phyloP scores from a whole-genome alignment of 2,888 invertebrate genomes.

The Aquatica leii region DNA sequence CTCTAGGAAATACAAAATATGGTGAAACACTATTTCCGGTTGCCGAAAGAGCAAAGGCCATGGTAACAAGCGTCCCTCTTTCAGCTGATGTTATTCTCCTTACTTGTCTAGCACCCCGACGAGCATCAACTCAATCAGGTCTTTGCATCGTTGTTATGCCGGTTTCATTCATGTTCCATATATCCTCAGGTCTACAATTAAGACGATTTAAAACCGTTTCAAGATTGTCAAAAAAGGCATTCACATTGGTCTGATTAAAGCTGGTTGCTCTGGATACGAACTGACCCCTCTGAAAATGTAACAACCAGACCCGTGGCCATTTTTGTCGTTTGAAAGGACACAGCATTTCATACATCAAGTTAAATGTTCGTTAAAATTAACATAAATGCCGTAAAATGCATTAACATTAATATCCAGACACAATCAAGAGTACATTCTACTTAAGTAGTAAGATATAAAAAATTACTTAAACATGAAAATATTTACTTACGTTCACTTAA shows the following conservation, averaged over 20 bases:
- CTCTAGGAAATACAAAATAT: too few species aligned
- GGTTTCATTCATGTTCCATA: too few species aligned
- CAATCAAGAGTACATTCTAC: neutral
- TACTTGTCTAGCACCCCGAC: neutral
- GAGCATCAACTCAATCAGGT: too few species aligned
- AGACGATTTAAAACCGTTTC: too few species aligned
- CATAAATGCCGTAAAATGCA: neutral
- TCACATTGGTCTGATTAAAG: neutral
- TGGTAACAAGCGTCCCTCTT: neutral
- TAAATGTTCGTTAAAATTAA: neutral
- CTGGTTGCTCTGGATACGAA: neutral
- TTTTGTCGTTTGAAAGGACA: neutral
- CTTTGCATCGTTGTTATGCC: too few species aligned
- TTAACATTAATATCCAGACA: neutral
- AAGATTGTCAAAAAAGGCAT: neutral
- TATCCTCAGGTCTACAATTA: too few species aligned
- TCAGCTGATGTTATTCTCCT: neutral
- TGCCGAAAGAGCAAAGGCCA: neutral
- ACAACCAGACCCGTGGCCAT: neutral
- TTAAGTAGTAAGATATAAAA: neutral
- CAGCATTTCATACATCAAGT: neutral
- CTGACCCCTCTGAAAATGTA: neutral
- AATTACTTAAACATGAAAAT: neutral
- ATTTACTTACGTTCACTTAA: neutral
- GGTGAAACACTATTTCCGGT: neutral